Base-by-base conservation (phyloP, 2,888 invertebrate genomes). In the Pachycephus smyrnensis region DNA sequence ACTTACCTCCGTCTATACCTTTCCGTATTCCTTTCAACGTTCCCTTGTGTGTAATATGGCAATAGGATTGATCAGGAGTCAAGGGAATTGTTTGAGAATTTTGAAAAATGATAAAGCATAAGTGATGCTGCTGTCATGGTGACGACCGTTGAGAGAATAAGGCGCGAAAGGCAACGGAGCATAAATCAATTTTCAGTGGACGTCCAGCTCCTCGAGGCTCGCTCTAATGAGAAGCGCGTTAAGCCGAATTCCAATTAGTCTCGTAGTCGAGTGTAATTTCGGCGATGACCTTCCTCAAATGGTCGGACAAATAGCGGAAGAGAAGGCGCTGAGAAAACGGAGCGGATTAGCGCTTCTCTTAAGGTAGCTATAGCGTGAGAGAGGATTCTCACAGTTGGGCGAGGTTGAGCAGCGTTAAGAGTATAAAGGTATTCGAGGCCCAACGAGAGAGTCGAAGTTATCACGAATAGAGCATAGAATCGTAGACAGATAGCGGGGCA, bases 401-500 rank as follows among this genome's bases (percentile, higher is more conserved):
- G 32, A 71, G 71, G 71, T 71, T 15, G 32, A 55, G 55, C 55
- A 55, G 55, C 23, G 55, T 55, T 55, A 55, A 55, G 9, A 55
- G 9, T 55, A 33, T 31, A 31, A 71, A 31, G 71, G 32, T 33
- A 1, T 12, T 71, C 71, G 32, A 31, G 71, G 31, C 31, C 11
- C 31, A 12, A 33, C 71, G 31, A 71, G 71, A 71, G 71, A 31
- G 31, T 71, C 33, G 12, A 71, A 71, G 71, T 33, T 31, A 71
- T 15, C 31, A 33, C 32, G 71, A 33, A 36, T 30, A 68, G 71
- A 73, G 23, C 31, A 33, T 36, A 36, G 75, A 35, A 55, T 71
- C 30, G 73, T 74, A 40, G 69, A 76, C 69, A 73, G 75, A 80
- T 77, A 80, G 77, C 35, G 31, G 74, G 71, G 80, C 73, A 80